Percentiles rank a stretch among this genome's conserved stretches.
phyloP scores from a whole-genome alignment of 2,113 vertebrate genomes.

The Clarias batrachus region DNA sequence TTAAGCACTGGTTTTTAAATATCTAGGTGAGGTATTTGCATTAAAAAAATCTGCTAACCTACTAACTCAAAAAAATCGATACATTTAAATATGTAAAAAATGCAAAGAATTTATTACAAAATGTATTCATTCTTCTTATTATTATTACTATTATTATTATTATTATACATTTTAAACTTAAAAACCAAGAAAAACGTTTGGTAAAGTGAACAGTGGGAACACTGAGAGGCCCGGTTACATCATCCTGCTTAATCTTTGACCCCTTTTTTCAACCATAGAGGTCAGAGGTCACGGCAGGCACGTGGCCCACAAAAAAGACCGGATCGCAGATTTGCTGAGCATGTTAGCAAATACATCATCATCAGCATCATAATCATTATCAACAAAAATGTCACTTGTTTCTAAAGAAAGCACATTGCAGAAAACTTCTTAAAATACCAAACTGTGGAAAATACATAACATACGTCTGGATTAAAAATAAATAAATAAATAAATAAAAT shows the following conservation, averaged over 20 bases:
- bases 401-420: neutral
- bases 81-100: neutral
- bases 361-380: neutral
- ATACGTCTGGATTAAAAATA: no score
- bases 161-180: neutral
- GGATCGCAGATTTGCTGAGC: neutral
- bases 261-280: slow-evolving; percentile 13
- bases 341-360: neutral
- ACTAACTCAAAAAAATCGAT: neutral
- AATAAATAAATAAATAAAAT: no score
- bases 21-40: neutral
- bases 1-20: neutral
- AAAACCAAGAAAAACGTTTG: neutral
- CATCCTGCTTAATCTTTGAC: slow-evolving; percentile 38
- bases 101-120: neutral
- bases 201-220: neutral
- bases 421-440: neutral
- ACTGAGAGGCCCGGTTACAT: slow-evolving; percentile 21
- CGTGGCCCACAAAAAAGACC: neutral
- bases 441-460: neutral
- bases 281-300: slow-evolving; percentile 48
- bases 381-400: neutral
- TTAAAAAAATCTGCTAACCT: neutral
- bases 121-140: no score
- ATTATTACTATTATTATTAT: neutral